Evolutionary conservation across 2,797 vertebrate species (phyloP), one percentile per base, ranked within the genome.

Genomic region (Echeneis naucrates): DNA sequence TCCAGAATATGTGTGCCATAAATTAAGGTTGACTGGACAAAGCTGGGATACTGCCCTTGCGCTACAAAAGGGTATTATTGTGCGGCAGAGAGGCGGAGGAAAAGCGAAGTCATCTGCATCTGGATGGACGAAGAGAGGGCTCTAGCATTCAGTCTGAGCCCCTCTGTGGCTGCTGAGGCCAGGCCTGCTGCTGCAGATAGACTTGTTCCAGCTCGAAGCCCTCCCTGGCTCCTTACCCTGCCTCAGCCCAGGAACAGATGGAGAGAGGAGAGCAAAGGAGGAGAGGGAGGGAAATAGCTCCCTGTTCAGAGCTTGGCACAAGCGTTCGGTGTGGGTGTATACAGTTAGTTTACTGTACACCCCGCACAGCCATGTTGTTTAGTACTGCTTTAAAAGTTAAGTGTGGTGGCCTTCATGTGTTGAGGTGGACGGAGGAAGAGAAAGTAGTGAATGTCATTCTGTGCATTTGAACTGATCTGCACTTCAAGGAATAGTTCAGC

Each of bases 1-100:
- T 91, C 87, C 87, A 81, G 88, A 90, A 92, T 92, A 92, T 87
- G 90, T 91, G 89, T 87, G 91, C 89, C 90, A 93, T 94, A 92
- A 94, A 94, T 94, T 93, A 94, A 92, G 92, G 91, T 92, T 94
- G 92, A 94, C 92, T 92, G 89, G 92, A 93, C 92, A 92, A 93
- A 94, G 91, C 92, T 94, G 92, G 90, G 90, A 91, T 91, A 93
- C 87, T 91, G 88, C 87, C 93, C 92, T 92, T 37, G 65, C 75
- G 84, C 91, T 91, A 93, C 91, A 94, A 93, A 94, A 84, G 88
- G 84, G 88, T 92, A 93, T 94, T 93, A 92, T 94, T 92, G 87
- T 89, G 83, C 72, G 33, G 84, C 82, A 77, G 81, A 90, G 88
- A 87, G 81, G 88, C 82, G 68, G 88, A 78, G 86, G 83, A 84